Evolutionary conservation across 2,888 invertebrate species (phyloP).

Genomic region (Microctonus hyperodae): DNA sequence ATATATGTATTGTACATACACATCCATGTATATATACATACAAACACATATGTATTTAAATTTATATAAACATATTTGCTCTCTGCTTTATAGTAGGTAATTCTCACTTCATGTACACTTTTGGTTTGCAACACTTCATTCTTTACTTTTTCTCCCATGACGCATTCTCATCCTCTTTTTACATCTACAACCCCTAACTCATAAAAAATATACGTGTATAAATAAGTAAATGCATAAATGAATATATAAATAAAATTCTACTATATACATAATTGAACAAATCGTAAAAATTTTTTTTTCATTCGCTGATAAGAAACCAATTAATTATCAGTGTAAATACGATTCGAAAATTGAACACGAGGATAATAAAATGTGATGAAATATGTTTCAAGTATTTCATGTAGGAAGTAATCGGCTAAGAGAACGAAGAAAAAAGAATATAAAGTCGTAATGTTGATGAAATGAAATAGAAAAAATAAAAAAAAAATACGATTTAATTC

Average conservation of each 20-base stretch:
- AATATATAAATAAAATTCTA: neutral
- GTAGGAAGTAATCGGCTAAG: too few species aligned
- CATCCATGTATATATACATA: conserved; percentile 25
- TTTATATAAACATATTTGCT: too few species aligned
- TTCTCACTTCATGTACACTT: neutral
- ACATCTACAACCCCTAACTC: neutral
- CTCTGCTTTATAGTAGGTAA: too few species aligned
- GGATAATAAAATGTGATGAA: too few species aligned
- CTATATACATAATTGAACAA: too few species aligned
- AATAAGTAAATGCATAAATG: too few species aligned
- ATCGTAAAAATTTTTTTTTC: neutral
- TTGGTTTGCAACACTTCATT: neutral
- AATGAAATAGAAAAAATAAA: neutral
- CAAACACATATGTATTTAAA: too few species aligned
- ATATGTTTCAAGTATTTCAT: too few species aligned
- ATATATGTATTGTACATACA: conserved; percentile 49
- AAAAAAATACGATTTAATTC: neutral
- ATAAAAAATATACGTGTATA: neutral
- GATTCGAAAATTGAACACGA: too few species aligned
- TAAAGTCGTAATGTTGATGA: conserved; percentile 8
- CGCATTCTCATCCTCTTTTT: neutral
- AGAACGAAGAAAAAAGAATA: neutral
- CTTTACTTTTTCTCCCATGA: neutral
- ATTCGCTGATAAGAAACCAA: neutral
- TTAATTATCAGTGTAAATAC: neutral